Evolutionary conservation across 1,140 invertebrate genomes (phyloP).

Genomic region (Calliopsis andreniformis): DNA sequence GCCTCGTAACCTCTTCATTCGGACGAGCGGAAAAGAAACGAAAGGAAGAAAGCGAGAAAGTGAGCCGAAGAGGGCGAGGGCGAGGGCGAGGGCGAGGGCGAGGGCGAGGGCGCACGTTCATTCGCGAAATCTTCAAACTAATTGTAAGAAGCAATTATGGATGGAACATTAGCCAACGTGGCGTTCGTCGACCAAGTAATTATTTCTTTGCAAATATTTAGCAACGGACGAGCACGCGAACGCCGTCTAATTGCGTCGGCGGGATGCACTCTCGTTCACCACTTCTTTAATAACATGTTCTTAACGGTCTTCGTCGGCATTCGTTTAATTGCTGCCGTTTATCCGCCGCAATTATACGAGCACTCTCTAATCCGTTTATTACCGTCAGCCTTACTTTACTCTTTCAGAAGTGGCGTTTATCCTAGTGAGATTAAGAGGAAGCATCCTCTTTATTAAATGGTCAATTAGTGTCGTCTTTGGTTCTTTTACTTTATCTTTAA

Average conservation of each 20-base stretch:
- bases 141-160: too few relatives aligned
- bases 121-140: too few relatives aligned
- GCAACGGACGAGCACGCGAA: slow-evolving; percentile 9
- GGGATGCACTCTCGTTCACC: slow-evolving; percentile 29
- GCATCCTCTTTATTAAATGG: slow-evolving; percentile 59
- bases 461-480: slow-evolving; percentile 50
- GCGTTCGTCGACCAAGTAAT: slow-evolving; percentile 11
- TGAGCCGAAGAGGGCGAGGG: not conserved
- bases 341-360: slow-evolving; percentile 64
- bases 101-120: not conserved
- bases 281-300: slow-evolving; percentile 65
- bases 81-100: not conserved
- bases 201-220: slow-evolving; percentile 43
- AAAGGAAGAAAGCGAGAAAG: not conserved
- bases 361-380: slow-evolving; percentile 66
- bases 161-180: too few relatives aligned
- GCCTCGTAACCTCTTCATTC: slow-evolving; percentile 58
- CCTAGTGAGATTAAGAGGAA: slow-evolving; percentile 53
- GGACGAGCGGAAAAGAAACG: not conserved
- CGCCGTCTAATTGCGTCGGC: slow-evolving; percentile 22
- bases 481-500: slow-evolving; percentile 16
- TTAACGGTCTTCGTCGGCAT: slow-evolving; percentile 56
- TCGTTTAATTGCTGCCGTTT: slow-evolving; percentile 62
- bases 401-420: slow-evolving; percentile 59
- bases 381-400: slow-evolving; percentile 61